Conservation (phyloP, 1,140 invertebrate species). For the Episyrphus balteatus region DNA sequence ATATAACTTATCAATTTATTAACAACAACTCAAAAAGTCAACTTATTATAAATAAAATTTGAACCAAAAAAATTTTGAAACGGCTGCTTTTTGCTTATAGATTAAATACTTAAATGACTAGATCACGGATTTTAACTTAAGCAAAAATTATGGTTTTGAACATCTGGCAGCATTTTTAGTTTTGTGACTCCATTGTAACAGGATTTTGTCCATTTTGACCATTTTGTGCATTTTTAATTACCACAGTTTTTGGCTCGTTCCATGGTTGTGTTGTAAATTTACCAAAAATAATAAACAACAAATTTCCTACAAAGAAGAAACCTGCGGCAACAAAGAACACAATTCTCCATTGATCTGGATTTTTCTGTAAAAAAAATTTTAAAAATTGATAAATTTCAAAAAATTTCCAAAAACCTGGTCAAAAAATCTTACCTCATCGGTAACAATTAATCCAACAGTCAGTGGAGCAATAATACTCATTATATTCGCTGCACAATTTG, state of each 20-base stretch:
- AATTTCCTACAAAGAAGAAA: slow-evolving; percentile 56
- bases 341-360: slow-evolving; percentile 53
- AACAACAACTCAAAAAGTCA: too few species aligned
- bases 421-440: slow-evolving; percentile 48
- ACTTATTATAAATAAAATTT: too few species aligned
- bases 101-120: too few species aligned
- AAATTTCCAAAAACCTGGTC: not conserved
- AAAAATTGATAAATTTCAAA: not conserved
- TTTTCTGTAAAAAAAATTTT: slow-evolving; percentile 35
- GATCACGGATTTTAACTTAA: too few species aligned
- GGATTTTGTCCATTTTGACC: too few species aligned
- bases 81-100: too few species aligned
- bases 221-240: not conserved
- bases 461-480: slow-evolving; percentile 64
- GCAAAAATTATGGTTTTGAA: too few species aligned
- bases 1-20: too few species aligned
- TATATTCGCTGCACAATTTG: slow-evolving; percentile 63
- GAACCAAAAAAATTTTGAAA: too few species aligned
- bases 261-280: slow-evolving; percentile 50
- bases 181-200: too few species aligned
- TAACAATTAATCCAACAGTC: slow-evolving; percentile 49
- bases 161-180: too few species aligned
- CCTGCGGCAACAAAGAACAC: slow-evolving; percentile 64
- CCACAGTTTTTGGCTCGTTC: slow-evolving; percentile 44
- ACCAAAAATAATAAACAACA: slow-evolving; percentile 57